Evolutionary conservation across 1,140 invertebrate species (phyloP), one percentile per base, ranked within the genome.

Genomic region (Drosophila tristis): DNA sequence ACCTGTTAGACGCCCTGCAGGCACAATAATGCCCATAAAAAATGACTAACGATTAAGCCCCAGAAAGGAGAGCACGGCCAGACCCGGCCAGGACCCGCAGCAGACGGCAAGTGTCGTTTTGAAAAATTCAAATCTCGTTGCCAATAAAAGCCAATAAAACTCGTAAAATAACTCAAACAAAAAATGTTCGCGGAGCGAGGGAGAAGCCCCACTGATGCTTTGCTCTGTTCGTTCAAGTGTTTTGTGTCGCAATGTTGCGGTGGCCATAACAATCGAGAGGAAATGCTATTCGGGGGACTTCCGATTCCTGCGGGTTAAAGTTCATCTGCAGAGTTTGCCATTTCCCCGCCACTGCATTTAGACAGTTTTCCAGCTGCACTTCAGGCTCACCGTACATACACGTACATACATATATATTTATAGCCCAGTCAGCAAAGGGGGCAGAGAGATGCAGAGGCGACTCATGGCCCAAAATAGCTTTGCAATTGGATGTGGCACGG

Each of bases 101-200:
- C 47, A 31, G 15, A 35, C 26, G 51, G 70, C 74, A 74, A 87
- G 82, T 87, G 82, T 87, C 82, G 84, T 78, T 87, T 79, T 87
- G 84, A 87, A 89, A 91, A 82, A 90, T 81, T 90, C 90, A 91
- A 91, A 91, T 91, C 84, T 86, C 90, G 81, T 82, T 89, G 90
- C 84, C 90, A 91, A 91, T 91, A 91, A 91, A 91, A 91, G 90
- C 81, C 90, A 91, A 91, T 91, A 91, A 90, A 86, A 89, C 76
- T 89, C 84, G 75, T 89, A 87, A 87, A 87, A 87, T 87, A 87
- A 86, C 79, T 89, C 82, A 87, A 89, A 87, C 67, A 82, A 72
- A 66, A 68, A 70, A 62, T 39, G 35, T 39, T 13, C 9, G 11
- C 42, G 56, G 43, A 20, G 16, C 48, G n/a, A 5, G 45, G 20